A percentile compares a stretch with the other conserved stretches of the same genome.
phyloP scores from a whole-genome alignment of 2,113 vertebrate genomes.

The Urocolius indicus region DNA sequence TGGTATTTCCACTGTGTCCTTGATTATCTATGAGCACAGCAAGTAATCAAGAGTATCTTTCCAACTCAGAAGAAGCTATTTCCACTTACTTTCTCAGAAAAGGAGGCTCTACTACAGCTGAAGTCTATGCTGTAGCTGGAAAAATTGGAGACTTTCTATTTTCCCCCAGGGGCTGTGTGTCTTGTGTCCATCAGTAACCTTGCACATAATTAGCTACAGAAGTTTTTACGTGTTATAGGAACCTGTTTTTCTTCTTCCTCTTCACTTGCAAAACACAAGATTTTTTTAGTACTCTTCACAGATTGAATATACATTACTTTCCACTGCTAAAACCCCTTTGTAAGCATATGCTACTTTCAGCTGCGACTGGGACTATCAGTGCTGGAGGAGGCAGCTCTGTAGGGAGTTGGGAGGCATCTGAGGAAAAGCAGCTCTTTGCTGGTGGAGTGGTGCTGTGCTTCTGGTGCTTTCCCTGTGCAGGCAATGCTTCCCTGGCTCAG shows the following conservation, averaged over 20 bases:
- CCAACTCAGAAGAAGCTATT: conserved; percentile 55
- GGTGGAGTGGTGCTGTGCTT: neutral
- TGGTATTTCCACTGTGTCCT: conserved; percentile 58
- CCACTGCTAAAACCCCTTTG: neutral
- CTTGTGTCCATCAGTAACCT: conserved; percentile 28
- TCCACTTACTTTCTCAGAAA: conserved; percentile 29
- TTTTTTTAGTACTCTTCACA: neutral
- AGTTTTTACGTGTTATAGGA: neutral
- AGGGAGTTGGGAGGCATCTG: neutral
- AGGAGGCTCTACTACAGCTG: conserved; percentile 23
- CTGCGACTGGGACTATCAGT: rapidly evolving
- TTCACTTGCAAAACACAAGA: neutral
- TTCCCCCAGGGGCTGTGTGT: neutral
- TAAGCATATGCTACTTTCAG: neutral
- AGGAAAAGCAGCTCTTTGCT: neutral
- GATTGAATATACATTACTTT: neutral
- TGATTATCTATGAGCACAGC: conserved; percentile 63
- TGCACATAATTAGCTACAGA: conserved; percentile 25
- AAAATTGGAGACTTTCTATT: conserved; percentile 45
- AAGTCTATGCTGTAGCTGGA: conserved; percentile 1
- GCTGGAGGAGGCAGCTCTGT: neutral
- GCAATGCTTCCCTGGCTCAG: neutral
- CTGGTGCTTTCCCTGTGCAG: neutral
- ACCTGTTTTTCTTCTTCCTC: neutral
- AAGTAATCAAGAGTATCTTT: conserved; percentile 62